A percentile compares a stretch with the other conserved stretches of the same genome.
Evolutionary conservation across 2,888 invertebrate genomes (phyloP).

Genomic region (Scaptomyza parva): DNA sequence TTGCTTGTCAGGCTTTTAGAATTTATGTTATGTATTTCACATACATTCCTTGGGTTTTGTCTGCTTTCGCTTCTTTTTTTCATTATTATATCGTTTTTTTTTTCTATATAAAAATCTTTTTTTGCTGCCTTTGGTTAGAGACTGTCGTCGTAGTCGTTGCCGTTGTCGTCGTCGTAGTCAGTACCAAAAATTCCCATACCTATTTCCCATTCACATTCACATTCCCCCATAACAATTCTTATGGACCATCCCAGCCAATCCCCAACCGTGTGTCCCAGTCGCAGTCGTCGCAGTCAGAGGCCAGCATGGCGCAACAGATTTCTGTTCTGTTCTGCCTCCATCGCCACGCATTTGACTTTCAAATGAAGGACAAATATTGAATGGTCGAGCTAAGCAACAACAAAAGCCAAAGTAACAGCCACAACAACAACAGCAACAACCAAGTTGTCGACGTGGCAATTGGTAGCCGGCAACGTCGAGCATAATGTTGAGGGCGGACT

Average conservation of each 20-base stretch:
- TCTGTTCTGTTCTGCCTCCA: slow-evolving; percentile 72
- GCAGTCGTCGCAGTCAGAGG: slow-evolving; percentile 38
- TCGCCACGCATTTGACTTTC: slow-evolving; percentile 79
- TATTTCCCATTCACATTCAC: slow-evolving; percentile 18
- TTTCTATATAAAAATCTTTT: slow-evolving; percentile 20
- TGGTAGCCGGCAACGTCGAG: slow-evolving; percentile 35
- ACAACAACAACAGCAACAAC: slow-evolving; percentile 35
- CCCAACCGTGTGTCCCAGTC: slow-evolving; percentile 29
- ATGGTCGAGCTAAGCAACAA: slow-evolving; percentile 61
- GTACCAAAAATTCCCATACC: slow-evolving; percentile 36
- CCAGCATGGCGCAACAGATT: slow-evolving; percentile 71
- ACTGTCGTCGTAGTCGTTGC: slow-evolving; percentile 5
- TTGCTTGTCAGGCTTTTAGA: slow-evolving; percentile 73
- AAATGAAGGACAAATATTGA: slow-evolving; percentile 81
- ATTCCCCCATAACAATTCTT: slow-evolving; percentile 6
- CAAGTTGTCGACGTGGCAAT: slow-evolving; percentile 62
- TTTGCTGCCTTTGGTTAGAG: slow-evolving; percentile 32
- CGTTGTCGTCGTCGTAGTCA: slow-evolving; percentile 23
- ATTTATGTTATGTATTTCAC: slow-evolving; percentile 76
- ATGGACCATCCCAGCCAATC: slow-evolving; percentile 30
- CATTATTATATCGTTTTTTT: slow-evolving; percentile 33
- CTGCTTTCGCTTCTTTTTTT: slow-evolving; percentile 59
- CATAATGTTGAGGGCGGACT: slow-evolving; percentile 68
- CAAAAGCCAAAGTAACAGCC: slow-evolving; percentile 54
- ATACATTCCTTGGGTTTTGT: slow-evolving; percentile 72